Percentiles rank a stretch among this genome's conserved stretches.
Evolutionary conservation across 1,140 invertebrate species (phyloP).

Genomic region (Chironomus striatipennis): DNA sequence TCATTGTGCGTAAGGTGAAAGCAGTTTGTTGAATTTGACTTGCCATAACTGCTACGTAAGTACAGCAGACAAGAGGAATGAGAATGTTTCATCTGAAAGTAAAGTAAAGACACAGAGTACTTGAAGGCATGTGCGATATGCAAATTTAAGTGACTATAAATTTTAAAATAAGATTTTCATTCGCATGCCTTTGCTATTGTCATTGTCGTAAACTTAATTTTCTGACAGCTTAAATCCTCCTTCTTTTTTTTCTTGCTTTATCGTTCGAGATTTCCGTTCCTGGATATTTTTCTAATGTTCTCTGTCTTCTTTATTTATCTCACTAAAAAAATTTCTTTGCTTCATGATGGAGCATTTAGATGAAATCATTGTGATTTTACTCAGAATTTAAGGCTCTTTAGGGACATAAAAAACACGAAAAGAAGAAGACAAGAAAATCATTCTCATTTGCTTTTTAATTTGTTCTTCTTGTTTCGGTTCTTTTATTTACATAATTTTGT

Average conservation of each 20-base stretch:
- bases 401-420: too few species aligned
- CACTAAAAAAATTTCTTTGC: background rate
- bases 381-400: too few species aligned
- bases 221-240: background rate
- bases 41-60: too few species aligned
- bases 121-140: background rate
- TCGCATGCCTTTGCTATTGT: background rate
- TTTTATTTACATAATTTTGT: too few species aligned
- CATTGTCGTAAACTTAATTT: background rate
- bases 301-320: background rate
- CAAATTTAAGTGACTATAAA: background rate
- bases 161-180: background rate
- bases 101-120: background rate
- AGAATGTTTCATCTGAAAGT: background rate
- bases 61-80: too few species aligned
- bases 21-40: too few species aligned
- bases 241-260: background rate
- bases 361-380: too few species aligned
- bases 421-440: too few species aligned
- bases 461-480: too few species aligned
- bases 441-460: too few species aligned
- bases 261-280: background rate
- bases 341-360: background rate
- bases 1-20: too few species aligned
- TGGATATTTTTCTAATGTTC: background rate